A percentile compares a stretch with the other conserved stretches of the same genome.
phyloP scores from a whole-genome alignment of 1,140 invertebrate genomes.

The Drosophila santomea region DNA sequence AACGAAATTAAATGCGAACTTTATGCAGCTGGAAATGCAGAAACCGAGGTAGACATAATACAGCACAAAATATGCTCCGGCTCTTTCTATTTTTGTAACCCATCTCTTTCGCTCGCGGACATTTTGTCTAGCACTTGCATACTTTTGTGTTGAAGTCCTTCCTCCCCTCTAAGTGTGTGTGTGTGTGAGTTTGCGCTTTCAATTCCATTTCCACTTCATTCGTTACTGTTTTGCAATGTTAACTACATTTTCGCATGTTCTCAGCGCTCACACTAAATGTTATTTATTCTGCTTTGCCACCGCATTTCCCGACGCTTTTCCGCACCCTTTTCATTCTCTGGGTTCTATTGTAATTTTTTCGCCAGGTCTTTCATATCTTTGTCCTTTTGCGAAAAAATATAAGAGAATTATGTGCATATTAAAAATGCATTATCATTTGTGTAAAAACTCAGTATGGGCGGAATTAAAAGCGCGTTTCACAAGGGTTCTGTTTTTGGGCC shows the following conservation, averaged over 20 bases:
- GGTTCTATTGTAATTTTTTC: constrained; percentile 32
- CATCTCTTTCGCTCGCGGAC: constrained; percentile 5
- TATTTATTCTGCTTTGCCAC: constrained; percentile 42
- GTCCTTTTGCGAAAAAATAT: constrained; percentile 36
- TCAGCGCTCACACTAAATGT: constrained; percentile 54
- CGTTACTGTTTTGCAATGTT: constrained; percentile 80
- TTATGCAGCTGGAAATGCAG: constrained; percentile 79
- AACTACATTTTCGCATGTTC: constrained; percentile 76
- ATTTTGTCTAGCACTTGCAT: constrained; percentile 68
- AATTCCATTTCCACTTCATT: constrained; percentile 76
- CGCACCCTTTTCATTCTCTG: constrained; percentile 2
- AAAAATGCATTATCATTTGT: constrained; percentile 68
- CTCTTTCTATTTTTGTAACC: constrained; percentile 8
- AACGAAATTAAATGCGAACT: constrained; percentile 81
- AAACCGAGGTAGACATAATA: constrained; percentile 29
- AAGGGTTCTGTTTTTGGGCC: background rate
- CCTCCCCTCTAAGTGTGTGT: constrained; percentile 2
- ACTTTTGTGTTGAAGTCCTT: constrained; percentile 56
- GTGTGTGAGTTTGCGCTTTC: constrained; percentile 45
- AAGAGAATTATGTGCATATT: constrained; percentile 74
- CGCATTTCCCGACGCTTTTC: constrained; percentile 15
- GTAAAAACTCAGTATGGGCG: constrained; percentile 2
- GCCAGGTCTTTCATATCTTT: constrained; percentile 24
- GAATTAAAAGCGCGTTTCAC: constrained; percentile 12
- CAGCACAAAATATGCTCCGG: constrained; percentile 37